Evolutionary conservation across 2,797 vertebrate species (phyloP).

Genomic region (Australoheros facetus): DNA sequence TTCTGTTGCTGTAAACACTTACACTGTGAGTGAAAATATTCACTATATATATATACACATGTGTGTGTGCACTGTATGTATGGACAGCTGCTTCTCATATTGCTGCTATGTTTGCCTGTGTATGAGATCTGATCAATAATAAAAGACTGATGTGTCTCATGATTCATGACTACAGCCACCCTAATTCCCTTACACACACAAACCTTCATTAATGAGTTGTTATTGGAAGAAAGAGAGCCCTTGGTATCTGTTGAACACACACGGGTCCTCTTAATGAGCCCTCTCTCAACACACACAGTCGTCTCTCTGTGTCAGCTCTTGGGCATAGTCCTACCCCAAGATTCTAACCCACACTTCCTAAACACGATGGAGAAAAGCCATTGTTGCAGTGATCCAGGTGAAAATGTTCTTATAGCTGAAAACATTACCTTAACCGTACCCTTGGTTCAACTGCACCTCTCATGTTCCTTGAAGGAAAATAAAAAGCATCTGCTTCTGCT

Average conservation of each 20-base stretch:
- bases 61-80: background rate
- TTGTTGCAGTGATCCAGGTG: slow-evolving; percentile 51
- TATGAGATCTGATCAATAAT: slow-evolving; percentile 80
- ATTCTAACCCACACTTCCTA: slow-evolving; percentile 26
- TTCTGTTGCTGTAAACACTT: background rate
- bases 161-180: slow-evolving; percentile 80
- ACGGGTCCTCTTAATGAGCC: slow-evolving; percentile 79
- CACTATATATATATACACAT: background rate
- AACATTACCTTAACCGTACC: slow-evolving; percentile 15
- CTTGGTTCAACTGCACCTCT: slow-evolving; percentile 3
- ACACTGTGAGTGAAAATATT: background rate
- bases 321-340: slow-evolving; percentile 28
- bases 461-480: slow-evolving; percentile 37
- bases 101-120: slow-evolving; percentile 68
- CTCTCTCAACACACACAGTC: slow-evolving; percentile 65
- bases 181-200: slow-evolving; percentile 82
- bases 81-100: slow-evolving; percentile 45
- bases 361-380: slow-evolving; percentile 42
- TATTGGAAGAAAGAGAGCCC: slow-evolving; percentile 79
- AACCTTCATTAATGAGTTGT: slow-evolving; percentile 84
- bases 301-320: slow-evolving; percentile 57
- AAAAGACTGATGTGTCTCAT: slow-evolving; percentile 75
- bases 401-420: slow-evolving; percentile 43
- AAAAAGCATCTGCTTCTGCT: slow-evolving; percentile 58
- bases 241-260: slow-evolving; percentile 83